Evolutionary conservation across 2,797 vertebrate genomes (phyloP).

Genomic region (Eidolon dupreanum): DNA sequence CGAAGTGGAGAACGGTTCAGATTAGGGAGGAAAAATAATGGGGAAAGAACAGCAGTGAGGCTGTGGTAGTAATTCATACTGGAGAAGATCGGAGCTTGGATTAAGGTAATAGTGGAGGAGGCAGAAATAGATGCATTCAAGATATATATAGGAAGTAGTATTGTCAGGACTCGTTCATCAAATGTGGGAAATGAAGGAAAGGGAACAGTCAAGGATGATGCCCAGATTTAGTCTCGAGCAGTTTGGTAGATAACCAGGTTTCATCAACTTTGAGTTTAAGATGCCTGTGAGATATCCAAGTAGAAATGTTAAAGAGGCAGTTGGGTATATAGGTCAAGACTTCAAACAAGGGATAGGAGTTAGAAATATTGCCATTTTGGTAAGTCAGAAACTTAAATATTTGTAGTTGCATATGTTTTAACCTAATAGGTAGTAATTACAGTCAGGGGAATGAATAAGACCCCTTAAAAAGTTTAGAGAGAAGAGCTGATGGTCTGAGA

Average conservation of each 20-base stretch:
- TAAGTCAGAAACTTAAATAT: not conserved
- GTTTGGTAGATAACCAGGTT: not conserved
- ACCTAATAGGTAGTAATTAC: not conserved
- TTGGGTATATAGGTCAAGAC: not conserved
- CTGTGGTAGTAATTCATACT: not conserved
- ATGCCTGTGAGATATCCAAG: not conserved
- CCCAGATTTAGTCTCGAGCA: not conserved
- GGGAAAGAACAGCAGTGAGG: not conserved
- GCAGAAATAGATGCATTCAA: not conserved
- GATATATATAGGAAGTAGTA: not conserved
- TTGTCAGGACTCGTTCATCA: not conserved
- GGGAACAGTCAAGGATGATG: not conserved
- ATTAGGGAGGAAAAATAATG: not conserved
- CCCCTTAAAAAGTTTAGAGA: not conserved
- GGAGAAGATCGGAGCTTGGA: not conserved
- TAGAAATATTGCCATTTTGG: not conserved
- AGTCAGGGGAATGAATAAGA: not conserved
- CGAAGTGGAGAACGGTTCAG: not conserved
- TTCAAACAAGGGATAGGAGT: not conserved
- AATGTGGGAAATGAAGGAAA: not conserved
- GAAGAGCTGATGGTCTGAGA: not conserved
- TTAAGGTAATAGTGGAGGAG: not conserved
- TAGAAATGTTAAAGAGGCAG: not conserved
- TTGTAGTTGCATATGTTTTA: not conserved
- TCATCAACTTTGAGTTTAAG: not conserved